Conservation (phyloP, 2,888 invertebrate genomes). For the Therioaphis trifolii region DNA sequence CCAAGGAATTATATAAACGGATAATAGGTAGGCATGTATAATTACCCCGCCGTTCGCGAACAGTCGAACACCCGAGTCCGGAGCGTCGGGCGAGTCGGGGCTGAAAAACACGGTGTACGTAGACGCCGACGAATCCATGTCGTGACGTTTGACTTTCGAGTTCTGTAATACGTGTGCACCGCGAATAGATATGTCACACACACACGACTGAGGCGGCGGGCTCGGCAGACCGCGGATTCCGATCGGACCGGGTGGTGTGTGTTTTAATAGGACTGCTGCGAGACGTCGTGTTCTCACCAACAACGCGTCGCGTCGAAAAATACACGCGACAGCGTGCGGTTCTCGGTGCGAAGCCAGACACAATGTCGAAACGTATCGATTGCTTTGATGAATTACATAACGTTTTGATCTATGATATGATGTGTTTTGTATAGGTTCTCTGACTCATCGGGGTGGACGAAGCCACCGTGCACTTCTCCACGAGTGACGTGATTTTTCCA, state of each 20-base stretch:
- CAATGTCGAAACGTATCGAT: conserved; percentile 34
- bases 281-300: too few species aligned
- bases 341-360: conserved; percentile 32
- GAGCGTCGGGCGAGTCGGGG: not conserved
- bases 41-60: conserved; percentile 5
- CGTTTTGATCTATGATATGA: not conserved
- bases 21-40: too few species aligned
- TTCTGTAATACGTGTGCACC: conserved; percentile 1
- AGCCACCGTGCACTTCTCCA: too few species aligned
- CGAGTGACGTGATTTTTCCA: too few species aligned
- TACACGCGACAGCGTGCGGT: not conserved
- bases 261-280: too few species aligned
- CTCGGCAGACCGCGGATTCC: too few species aligned
- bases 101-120: conserved; percentile 9
- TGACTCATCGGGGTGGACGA: not conserved
- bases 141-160: too few species aligned
- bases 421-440: not conserved
- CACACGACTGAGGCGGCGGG: too few species aligned
- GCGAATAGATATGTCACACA: too few species aligned
- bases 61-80: not conserved
- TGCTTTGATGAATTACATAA: conserved; percentile 47
- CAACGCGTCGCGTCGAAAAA: not conserved
- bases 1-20: not conserved
- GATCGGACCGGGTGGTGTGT: too few species aligned
- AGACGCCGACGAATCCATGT: conserved; percentile 41